phyloP scores from a whole-genome alignment of 2,113 vertebrate genomes.

The Ictalurus punctatus region DNA sequence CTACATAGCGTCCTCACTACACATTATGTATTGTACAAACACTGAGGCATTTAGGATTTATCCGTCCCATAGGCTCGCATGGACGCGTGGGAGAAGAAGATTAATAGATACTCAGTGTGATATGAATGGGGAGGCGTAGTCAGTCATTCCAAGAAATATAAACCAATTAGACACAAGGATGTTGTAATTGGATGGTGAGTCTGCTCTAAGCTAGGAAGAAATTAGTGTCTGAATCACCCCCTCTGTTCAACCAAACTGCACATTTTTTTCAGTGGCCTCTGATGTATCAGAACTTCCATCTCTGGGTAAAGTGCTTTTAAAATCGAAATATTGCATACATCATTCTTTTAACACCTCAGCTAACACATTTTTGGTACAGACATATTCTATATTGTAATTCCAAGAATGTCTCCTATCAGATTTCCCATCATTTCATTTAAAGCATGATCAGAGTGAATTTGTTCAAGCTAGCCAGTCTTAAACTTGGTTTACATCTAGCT shows the following conservation, averaged over 20 bases:
- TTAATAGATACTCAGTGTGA: conserved; percentile 12
- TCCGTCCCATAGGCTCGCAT: neutral
- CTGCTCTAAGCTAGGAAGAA: neutral
- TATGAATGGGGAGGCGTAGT: neutral
- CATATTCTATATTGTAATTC: neutral
- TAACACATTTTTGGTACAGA: neutral
- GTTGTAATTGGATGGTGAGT: conserved; percentile 7
- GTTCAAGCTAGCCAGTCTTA: neutral
- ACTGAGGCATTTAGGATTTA: neutral
- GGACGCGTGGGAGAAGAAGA: neutral
- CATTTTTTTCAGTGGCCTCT: neutral
- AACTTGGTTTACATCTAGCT: neutral
- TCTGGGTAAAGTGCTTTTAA: neutral
- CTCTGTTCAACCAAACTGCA: neutral
- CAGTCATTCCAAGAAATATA: neutral
- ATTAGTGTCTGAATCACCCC: neutral
- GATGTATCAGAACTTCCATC: neutral
- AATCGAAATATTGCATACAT: neutral
- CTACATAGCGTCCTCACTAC: neutral
- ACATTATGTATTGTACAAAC: neutral
- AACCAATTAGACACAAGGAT: neutral
- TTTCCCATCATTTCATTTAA: neutral
- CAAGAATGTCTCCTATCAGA: neutral
- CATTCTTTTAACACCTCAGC: neutral
- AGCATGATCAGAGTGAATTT: neutral